Percentiles rank a stretch among this genome's conserved stretches.
Evolutionary conservation across 2,888 invertebrate genomes (phyloP).

Genomic region (Acleris emargana): DNA sequence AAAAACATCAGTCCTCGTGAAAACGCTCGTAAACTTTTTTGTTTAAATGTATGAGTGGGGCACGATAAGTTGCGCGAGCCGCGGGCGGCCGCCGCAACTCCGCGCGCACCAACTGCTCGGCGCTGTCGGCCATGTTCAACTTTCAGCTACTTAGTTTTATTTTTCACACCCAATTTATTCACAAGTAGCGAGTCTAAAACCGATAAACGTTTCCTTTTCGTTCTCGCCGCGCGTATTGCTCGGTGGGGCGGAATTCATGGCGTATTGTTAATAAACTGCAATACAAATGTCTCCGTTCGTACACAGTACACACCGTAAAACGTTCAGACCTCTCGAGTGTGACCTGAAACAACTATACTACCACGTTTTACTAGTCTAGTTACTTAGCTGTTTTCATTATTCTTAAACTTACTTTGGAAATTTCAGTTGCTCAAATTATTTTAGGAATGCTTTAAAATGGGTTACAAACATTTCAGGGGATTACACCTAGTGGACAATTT

Average conservation of each 20-base stretch:
- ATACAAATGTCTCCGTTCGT: constrained; percentile 19
- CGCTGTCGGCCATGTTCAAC: constrained; percentile 53
- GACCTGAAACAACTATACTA: neutral
- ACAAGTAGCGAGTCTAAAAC: constrained; percentile 53
- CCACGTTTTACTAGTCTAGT: no score
- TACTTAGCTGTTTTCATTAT: no score
- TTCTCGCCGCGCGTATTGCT: constrained; percentile 46
- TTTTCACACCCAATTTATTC: constrained; percentile 71
- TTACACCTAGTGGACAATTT: constrained; percentile 33
- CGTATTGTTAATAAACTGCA: constrained; percentile 31
- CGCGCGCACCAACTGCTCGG: constrained; percentile 51
- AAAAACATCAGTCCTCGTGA: constrained; percentile 47
- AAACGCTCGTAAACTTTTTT: constrained; percentile 37
- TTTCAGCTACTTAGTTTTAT: constrained; percentile 70
- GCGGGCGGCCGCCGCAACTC: constrained; percentile 42
- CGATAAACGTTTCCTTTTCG: constrained; percentile 55
- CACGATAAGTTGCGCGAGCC: constrained; percentile 57
- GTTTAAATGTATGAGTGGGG: constrained; percentile 51
- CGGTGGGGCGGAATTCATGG: constrained; percentile 37
- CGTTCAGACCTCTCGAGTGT: neutral
- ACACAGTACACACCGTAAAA: neutral
- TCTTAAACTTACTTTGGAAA: no score
- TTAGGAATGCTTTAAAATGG: constrained; percentile 9
- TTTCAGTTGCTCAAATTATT: neutral
- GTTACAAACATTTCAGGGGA: constrained; percentile 13